Evolutionary conservation across 1,140 invertebrate species (phyloP).

Genomic region (Atta colombica): DNA sequence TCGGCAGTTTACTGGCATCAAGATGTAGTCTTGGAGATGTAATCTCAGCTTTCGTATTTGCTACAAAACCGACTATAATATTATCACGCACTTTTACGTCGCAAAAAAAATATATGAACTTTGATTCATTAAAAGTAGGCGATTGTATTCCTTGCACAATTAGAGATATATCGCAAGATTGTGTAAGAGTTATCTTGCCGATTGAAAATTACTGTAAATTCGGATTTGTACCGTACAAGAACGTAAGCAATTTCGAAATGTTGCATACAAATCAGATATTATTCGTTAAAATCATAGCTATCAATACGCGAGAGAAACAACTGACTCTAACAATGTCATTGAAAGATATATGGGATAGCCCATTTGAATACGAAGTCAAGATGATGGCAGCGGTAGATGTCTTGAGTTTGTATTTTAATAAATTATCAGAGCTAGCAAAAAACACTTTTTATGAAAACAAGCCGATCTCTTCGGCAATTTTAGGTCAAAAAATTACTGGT

Average conservation of each 20-base stretch:
- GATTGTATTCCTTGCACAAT: constrained; percentile 80
- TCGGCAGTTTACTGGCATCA: constrained; percentile 75
- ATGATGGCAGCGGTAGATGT: constrained; percentile 76
- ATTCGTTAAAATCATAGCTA: constrained; percentile 75
- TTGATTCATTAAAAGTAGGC: constrained; percentile 74
- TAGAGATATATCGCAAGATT: constrained; percentile 66
- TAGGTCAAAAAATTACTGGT: constrained; percentile 80
- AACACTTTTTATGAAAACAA: constrained; percentile 74
- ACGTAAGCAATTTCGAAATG: constrained; percentile 70
- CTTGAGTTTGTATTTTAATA: constrained; percentile 79
- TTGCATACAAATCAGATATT: constrained; percentile 77
- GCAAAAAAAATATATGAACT: constrained; percentile 48
- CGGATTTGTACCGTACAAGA: constrained; percentile 68
- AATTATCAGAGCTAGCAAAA: constrained; percentile 75
- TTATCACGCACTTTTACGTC: constrained; percentile 78
- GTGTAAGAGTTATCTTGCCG: constrained; percentile 77
- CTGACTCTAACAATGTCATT: constrained; percentile 74
- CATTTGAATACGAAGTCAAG: constrained; percentile 60
- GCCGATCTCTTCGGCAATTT: constrained; percentile 72
- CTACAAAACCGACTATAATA: constrained; percentile 77
- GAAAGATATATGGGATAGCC: constrained; percentile 70
- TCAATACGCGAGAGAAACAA: constrained; percentile 67
- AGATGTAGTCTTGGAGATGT: constrained; percentile 76
- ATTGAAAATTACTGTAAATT: constrained; percentile 70
- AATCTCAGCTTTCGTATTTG: constrained; percentile 79